phyloP scores from a whole-genome alignment of 2,113 vertebrate species.

The Macrotus californicus region DNA sequence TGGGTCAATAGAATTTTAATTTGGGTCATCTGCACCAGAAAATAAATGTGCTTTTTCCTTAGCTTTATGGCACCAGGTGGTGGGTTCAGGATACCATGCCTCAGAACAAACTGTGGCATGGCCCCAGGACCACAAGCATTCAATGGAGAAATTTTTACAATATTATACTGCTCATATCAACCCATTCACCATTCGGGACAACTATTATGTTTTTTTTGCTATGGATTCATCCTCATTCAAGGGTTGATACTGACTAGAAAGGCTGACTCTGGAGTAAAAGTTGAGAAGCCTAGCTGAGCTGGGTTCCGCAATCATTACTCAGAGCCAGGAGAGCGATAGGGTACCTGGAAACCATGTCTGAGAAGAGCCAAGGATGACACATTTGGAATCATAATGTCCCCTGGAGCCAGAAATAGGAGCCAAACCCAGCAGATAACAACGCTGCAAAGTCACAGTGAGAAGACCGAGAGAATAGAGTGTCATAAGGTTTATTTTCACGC shows the following conservation, averaged over 20 bases:
- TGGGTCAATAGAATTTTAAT: neutral
- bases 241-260: neutral
- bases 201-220: neutral
- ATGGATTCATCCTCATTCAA: neutral
- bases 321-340: neutral
- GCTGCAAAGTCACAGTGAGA: no score
- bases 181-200: neutral
- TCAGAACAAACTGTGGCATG: neutral
- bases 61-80: neutral
- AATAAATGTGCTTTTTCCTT: neutral
- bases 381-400: neutral
- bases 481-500: neutral
- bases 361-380: neutral
- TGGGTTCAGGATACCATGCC: neutral
- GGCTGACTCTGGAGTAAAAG: neutral
- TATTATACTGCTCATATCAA: neutral
- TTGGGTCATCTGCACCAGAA: neutral
- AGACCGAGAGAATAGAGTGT: neutral
- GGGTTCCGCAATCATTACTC: neutral
- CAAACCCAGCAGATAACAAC: neutral
- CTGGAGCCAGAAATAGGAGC: neutral
- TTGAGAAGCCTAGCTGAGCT: neutral
- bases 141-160: neutral
- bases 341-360: neutral
- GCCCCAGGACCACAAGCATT: neutral